These are phyloP conservation scores for Fissipunctia ypsillon DNA, from an alignment of 2,888 invertebrate species.

Conservation along the genomic window DNA sequence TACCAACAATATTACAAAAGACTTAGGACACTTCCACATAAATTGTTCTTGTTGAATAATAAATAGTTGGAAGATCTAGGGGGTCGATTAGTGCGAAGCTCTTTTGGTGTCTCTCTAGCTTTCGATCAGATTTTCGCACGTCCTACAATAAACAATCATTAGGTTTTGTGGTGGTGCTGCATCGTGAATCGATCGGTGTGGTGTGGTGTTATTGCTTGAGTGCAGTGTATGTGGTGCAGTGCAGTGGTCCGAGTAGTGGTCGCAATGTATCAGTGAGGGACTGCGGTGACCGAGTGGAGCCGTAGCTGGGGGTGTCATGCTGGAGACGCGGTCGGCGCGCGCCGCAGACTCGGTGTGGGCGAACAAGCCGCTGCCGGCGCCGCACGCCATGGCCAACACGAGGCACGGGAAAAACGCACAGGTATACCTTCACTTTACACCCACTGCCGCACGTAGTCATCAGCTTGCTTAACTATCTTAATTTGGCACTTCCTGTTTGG, in stretches of 20 bases:
- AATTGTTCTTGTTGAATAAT: slow-evolving; percentile 50
- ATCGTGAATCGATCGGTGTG: slow-evolving; percentile 68
- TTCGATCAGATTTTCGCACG: slow-evolving; percentile 84
- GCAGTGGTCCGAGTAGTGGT: slow-evolving; percentile 69
- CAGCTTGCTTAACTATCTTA: slow-evolving; percentile 48
- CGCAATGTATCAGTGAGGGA: slow-evolving; percentile 83
- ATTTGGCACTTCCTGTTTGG: slow-evolving; percentile 59
- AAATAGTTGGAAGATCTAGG: slow-evolving; percentile 46
- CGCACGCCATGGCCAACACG: slow-evolving; percentile 90
- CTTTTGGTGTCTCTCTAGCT: slow-evolving; percentile 75
- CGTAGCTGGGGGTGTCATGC: slow-evolving; percentile 91
- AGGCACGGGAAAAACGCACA: slow-evolving; percentile 94
- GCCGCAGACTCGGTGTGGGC: slow-evolving; percentile 93
- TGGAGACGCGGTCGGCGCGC: slow-evolving; percentile 94
- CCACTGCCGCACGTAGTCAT: slow-evolving; percentile 46
- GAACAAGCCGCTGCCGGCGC: slow-evolving; percentile 91
- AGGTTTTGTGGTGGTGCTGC: slow-evolving; percentile 75
- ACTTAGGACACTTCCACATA: slow-evolving; percentile 38
- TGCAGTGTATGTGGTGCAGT: slow-evolving; percentile 76
- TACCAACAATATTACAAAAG: slow-evolving; percentile 59
- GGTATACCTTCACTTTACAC: slow-evolving; percentile 75
- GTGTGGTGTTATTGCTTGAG: slow-evolving; percentile 55
- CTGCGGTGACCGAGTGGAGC: slow-evolving; percentile 75
- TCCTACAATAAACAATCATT: slow-evolving; percentile 82
- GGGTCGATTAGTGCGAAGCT: slow-evolving; percentile 71